Evolutionary conservation across 1,140 invertebrate species (phyloP).

Genomic region (Aphaenogaster rudis): DNA sequence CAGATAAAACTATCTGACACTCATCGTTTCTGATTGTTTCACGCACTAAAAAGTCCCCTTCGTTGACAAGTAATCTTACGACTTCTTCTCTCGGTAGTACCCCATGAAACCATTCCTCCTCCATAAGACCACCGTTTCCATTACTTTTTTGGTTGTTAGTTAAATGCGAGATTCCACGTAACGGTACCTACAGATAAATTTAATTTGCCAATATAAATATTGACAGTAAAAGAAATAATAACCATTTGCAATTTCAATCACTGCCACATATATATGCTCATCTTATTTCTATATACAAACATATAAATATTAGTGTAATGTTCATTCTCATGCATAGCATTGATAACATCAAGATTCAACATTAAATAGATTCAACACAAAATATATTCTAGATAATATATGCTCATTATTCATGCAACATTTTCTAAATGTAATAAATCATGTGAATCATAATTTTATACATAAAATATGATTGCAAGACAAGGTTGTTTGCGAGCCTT

Average conservation of each 20-base stretch:
- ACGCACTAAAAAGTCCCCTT: constrained; percentile 98
- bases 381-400: background rate
- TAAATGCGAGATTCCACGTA: constrained; percentile 80
- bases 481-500: background rate
- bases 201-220: constrained; percentile 3
- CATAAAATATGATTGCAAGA: background rate
- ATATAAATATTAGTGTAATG: constrained; percentile 14
- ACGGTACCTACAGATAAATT: constrained; percentile 77
- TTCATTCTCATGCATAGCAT: background rate
- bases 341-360: constrained; percentile 6
- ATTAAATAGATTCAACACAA: background rate
- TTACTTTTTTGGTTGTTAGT: constrained; percentile 82
- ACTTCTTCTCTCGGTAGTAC: constrained; percentile 98
- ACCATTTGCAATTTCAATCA: background rate
- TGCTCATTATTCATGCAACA: constrained; percentile 29
- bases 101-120: constrained; percentile 99
- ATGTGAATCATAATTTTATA: constrained; percentile 5
- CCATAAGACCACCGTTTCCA: constrained; percentile 88
- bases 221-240: background rate
- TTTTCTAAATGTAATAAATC: constrained; percentile 4
- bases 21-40: constrained; percentile 98
- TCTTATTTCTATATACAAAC: background rate
- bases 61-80: constrained; percentile 93
- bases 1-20: constrained; percentile 97
- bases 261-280: background rate